Conservation (phyloP, 2,888 invertebrate genomes). For the Diabrotica balteata region DNA sequence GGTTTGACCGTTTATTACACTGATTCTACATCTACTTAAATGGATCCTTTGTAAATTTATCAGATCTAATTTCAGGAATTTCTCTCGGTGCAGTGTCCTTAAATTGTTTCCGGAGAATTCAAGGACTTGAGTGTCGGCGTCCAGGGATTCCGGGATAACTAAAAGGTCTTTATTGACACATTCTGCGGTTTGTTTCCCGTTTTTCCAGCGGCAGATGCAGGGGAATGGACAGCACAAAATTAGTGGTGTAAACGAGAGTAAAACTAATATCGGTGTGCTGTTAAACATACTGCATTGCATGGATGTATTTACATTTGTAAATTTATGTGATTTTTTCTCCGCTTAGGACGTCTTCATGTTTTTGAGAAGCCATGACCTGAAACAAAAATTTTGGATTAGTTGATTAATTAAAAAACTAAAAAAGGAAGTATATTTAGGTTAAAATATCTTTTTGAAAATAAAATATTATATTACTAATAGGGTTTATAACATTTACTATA, state of each 20-base stretch:
- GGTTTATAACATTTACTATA: no score
- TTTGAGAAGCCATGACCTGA: neutral
- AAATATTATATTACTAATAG: no score
- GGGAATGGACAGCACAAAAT: slow-evolving; percentile 48
- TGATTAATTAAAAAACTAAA: neutral
- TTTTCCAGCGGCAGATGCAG: slow-evolving; percentile 92
- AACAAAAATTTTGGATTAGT: neutral
- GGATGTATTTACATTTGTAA: neutral
- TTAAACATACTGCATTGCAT: slow-evolving; percentile 31
- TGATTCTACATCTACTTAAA: slow-evolving; percentile 78
- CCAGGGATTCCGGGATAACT: slow-evolving; percentile 79
- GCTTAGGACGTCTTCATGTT: neutral
- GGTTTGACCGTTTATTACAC: slow-evolving; percentile 78
- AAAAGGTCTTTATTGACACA: slow-evolving; percentile 81
- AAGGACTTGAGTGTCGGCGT: slow-evolving; percentile 85
- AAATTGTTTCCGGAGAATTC: slow-evolving; percentile 86
- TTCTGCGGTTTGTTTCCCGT: slow-evolving; percentile 89
- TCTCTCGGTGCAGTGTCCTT: slow-evolving; percentile 77
- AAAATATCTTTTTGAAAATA: no score
- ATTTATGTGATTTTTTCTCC: slow-evolving; percentile 16
- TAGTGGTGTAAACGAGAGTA: slow-evolving; percentile 20
- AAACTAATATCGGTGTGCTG: slow-evolving; percentile 18
- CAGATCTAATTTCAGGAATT: slow-evolving; percentile 79
- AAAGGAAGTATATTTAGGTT: no score
- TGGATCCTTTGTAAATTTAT: slow-evolving; percentile 89